These are phyloP conservation scores for Steinernema scapterisci DNA, from an alignment of 2,888 invertebrate species.

Conservation along the genomic window DNA sequence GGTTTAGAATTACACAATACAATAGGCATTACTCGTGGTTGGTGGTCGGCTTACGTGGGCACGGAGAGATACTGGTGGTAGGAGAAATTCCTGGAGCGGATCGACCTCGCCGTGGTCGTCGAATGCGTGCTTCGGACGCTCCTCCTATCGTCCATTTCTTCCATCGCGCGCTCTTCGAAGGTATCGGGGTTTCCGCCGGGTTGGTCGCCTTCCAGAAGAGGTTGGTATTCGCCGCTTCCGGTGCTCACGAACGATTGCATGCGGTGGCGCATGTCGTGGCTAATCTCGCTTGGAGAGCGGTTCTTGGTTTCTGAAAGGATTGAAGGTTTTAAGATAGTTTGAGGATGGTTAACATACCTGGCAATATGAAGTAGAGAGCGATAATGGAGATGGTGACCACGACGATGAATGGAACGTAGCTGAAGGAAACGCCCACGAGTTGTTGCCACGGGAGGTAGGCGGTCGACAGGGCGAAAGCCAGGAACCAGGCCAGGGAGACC, in stretches of 20 bases:
- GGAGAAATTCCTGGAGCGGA: conserved; percentile 8
- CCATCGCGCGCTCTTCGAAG: conserved; percentile 7
- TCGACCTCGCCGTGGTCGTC: background rate
- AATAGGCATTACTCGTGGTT: background rate
- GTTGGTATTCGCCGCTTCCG: conserved; percentile 25
- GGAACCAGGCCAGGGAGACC: conserved; percentile 64
- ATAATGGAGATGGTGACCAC: conserved; percentile 58
- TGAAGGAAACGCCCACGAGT: conserved; percentile 65
- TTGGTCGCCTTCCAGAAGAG: conserved; percentile 27
- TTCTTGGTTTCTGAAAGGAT: conserved; percentile 2
- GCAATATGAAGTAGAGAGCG: conserved; percentile 58
- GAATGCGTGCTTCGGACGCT: conserved; percentile 6
- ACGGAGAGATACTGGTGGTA: conserved; percentile 30
- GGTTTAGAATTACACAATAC: background rate
- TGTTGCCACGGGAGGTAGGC: conserved; percentile 66
- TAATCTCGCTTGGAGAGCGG: conserved; percentile 17
- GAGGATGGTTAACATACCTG: conserved; percentile 44
- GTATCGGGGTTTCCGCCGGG: no score
- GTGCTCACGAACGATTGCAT: conserved; percentile 28
- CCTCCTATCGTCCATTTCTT: conserved; percentile 16
- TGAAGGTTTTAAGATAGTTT: background rate
- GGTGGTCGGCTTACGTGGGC: background rate
- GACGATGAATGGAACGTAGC: conserved; percentile 69
- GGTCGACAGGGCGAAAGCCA: conserved; percentile 65
- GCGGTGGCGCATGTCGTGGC: conserved; percentile 33